Conservation (phyloP, 1,140 invertebrate species). For the Muscidifurax raptorellus region DNA sequence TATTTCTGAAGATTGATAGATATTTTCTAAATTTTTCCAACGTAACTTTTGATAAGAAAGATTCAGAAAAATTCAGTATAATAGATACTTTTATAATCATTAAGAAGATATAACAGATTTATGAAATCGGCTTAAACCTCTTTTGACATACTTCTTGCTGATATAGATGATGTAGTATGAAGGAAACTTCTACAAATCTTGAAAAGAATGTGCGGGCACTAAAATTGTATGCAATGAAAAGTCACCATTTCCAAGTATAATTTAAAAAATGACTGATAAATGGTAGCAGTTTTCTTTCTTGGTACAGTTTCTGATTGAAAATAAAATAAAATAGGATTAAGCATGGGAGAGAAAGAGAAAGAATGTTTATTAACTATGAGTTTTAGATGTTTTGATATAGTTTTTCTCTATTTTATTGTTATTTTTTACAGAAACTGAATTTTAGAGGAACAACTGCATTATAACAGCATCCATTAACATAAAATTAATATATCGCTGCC, state of each 20-base stretch:
- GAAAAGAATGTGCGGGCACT: slow-evolving; percentile 23
- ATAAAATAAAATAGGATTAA: slow-evolving; percentile 14
- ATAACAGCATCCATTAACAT: slow-evolving; percentile 40
- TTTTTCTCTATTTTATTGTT: slow-evolving; percentile 24
- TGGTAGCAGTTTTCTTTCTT: slow-evolving; percentile 38
- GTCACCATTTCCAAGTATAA: slow-evolving; percentile 26
- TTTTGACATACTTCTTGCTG: slow-evolving; percentile 10
- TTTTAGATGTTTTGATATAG: background rate
- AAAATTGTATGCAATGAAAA: slow-evolving; percentile 38
- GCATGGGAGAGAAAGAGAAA: background rate
- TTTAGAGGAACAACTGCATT: slow-evolving; percentile 33
- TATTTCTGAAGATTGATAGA: background rate
- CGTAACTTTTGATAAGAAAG: background rate
- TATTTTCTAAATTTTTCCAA: background rate
- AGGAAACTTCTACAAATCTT: slow-evolving; percentile 21
- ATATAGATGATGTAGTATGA: background rate
- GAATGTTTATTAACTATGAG: background rate
- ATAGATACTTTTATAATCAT: background rate
- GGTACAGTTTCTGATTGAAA: slow-evolving; percentile 20
- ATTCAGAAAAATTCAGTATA: background rate
- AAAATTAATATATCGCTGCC: slow-evolving; percentile 58
- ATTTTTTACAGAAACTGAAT: slow-evolving; percentile 41
- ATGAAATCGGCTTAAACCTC: background rate
- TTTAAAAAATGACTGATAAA: slow-evolving; percentile 43
- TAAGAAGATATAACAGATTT: background rate